Percentiles rank a stretch among this genome's conserved stretches.
These are phyloP conservation scores for Romanogobio albipinnatus DNA, from an alignment of 2,113 vertebrate genomes.

Conservation along the genomic window DNA sequence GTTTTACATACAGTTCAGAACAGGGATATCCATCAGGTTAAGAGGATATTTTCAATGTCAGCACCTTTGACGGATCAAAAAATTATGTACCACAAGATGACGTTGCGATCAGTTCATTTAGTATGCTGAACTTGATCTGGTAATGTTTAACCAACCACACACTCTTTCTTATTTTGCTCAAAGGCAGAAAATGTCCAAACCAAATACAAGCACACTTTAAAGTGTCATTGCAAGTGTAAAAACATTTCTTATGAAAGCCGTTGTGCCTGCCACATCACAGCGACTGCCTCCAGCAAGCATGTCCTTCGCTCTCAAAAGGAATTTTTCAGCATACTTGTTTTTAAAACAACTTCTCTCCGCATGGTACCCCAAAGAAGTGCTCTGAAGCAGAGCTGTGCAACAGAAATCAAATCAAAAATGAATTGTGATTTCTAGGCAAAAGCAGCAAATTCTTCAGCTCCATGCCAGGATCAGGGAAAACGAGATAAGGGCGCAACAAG, in stretches of 20 bases:
- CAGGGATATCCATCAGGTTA: neutral
- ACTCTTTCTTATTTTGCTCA: conserved; percentile 17
- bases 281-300: neutral
- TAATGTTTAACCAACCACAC: conserved; percentile 28
- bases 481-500: conserved; percentile 86
- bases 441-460: conserved; percentile 90
- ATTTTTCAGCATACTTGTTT: neutral
- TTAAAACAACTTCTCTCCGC: neutral
- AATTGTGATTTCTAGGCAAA: conserved; percentile 79
- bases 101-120: conserved; percentile 1
- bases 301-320: neutral
- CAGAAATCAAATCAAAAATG: neutral
- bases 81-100: conserved; percentile 20
- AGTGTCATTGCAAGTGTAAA: conserved; percentile 8
- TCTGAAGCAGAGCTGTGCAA: neutral
- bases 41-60: neutral
- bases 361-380: neutral
- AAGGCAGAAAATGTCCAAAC: conserved; percentile 18
- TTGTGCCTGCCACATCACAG: conserved; percentile 3
- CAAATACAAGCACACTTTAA: conserved; percentile 22
- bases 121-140: neutral
- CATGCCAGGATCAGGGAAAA: conserved; percentile 92
- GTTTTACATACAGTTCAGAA: no score
- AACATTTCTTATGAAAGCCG: neutral
- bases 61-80: neutral